Percentiles rank a stretch among this genome's conserved stretches.
These are phyloP conservation scores for Synanthedon andrenaeformis DNA, from an alignment of 2,888 invertebrate genomes.

Conservation along the genomic window DNA sequence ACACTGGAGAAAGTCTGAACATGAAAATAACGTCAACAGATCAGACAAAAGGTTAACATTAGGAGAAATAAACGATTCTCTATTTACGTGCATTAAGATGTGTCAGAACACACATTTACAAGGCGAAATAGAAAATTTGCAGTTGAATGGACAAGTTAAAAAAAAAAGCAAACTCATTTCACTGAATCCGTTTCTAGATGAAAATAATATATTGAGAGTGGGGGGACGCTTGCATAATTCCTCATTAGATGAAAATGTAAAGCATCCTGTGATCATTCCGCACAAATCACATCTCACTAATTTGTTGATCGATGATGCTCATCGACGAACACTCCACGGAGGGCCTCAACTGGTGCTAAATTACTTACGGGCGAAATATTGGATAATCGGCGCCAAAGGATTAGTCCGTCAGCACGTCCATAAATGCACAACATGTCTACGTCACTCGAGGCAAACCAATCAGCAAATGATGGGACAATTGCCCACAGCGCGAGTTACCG, in stretches of 20 bases:
- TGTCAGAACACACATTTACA: constrained; percentile 1
- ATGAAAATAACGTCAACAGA: too few relatives aligned
- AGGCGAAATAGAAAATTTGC: not conserved
- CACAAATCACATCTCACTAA: constrained; percentile 4
- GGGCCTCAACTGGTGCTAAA: constrained; percentile 11
- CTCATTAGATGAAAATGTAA: constrained; percentile 1
- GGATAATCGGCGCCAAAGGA: constrained; percentile 8
- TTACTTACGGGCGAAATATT: constrained; percentile 9
- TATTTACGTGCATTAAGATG: constrained; percentile 2
- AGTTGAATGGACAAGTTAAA: too few relatives aligned
- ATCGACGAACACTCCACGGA: constrained; percentile 12
- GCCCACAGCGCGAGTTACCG: constrained; percentile 8
- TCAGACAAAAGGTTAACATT: not conserved
- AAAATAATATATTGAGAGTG: constrained; percentile 4
- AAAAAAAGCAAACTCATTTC: constrained; percentile 1
- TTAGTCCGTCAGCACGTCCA: not conserved
- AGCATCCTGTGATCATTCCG: constrained; percentile 10
- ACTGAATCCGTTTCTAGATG: constrained; percentile 4
- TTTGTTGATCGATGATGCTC: constrained; percentile 8
- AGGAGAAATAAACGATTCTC: constrained; percentile 1
- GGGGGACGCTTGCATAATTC: constrained; percentile 1
- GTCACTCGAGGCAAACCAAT: constrained; percentile 1
- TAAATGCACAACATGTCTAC: constrained; percentile 8
- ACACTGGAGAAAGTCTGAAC: not conserved
- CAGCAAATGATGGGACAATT: constrained; percentile 11